phyloP scores from a whole-genome alignment of 2,888 invertebrate species.

The Stenodema calcarata region DNA sequence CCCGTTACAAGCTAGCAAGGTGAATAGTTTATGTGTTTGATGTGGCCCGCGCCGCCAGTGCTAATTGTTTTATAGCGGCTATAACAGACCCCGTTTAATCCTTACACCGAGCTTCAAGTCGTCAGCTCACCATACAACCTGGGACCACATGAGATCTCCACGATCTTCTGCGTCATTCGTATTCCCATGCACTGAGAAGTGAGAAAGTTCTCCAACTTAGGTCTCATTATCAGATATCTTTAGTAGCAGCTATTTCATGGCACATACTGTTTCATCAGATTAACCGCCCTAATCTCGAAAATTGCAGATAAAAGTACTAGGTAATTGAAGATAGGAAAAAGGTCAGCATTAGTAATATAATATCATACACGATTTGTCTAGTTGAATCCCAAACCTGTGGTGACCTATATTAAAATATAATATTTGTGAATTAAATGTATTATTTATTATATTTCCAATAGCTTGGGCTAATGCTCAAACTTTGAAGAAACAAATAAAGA shows the following conservation, averaged over 20 bases:
- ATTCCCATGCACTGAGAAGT: neutral
- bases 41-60: conserved; percentile 17
- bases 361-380: no score
- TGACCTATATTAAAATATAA: no score
- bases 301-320: no score
- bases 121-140: neutral
- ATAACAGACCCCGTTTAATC: conserved; percentile 20
- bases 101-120: neutral
- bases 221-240: neutral
- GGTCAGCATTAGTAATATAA: no score
- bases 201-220: neutral
- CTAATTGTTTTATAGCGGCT: conserved; percentile 34
- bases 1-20: neutral
- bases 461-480: no score
- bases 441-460: no score
- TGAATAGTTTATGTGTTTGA: conserved; percentile 15
- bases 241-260: neutral
- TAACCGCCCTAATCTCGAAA: no score
- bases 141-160: neutral
- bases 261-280: neutral
- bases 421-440: no score
- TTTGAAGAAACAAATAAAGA: no score
- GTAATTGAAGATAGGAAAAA: no score
- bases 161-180: neutral
- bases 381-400: no score